phyloP scores from a whole-genome alignment of 2,888 invertebrate genomes.

The Polydrusus cervinus region DNA sequence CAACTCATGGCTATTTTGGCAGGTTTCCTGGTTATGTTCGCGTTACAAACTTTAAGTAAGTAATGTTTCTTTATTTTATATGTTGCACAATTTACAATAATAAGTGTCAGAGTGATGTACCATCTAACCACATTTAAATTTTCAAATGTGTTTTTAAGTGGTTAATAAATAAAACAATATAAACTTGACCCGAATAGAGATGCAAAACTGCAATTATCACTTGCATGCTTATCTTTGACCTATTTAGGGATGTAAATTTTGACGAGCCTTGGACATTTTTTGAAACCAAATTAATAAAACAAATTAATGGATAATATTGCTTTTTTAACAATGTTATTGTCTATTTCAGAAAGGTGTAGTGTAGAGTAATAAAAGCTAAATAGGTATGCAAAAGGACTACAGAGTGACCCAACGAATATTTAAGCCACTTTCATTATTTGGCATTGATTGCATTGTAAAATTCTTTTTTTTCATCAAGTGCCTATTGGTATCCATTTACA shows the following conservation, averaged over 20 bases:
- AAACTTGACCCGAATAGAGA: slow-evolving; percentile 22
- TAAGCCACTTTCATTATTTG: too few species aligned
- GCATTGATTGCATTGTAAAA: too few species aligned
- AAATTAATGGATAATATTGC: background rate
- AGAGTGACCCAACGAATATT: too few species aligned
- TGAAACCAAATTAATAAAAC: background rate
- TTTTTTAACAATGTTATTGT: too few species aligned
- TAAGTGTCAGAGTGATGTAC: background rate
- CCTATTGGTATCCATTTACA: too few species aligned
- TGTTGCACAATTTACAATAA: background rate
- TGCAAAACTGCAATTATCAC: slow-evolving; percentile 18
- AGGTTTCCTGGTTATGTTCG: slow-evolving; percentile 76
- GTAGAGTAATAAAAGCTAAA: too few species aligned
- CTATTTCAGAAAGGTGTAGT: too few species aligned
- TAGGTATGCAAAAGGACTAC: too few species aligned
- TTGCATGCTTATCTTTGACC: slow-evolving; percentile 23
- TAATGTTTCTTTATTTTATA: slow-evolving; percentile 48
- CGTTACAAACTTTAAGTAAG: slow-evolving; percentile 71
- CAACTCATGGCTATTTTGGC: slow-evolving; percentile 75
- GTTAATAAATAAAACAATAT: slow-evolving; percentile 18
- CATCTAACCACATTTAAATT: background rate
- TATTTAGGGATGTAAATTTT: slow-evolving; percentile 6
- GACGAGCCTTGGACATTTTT: slow-evolving; percentile 3
- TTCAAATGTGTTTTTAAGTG: slow-evolving; percentile 17
- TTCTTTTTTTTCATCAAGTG: too few species aligned